Conservation (phyloP, 2,888 invertebrate species). For the Junonia oenone region DNA sequence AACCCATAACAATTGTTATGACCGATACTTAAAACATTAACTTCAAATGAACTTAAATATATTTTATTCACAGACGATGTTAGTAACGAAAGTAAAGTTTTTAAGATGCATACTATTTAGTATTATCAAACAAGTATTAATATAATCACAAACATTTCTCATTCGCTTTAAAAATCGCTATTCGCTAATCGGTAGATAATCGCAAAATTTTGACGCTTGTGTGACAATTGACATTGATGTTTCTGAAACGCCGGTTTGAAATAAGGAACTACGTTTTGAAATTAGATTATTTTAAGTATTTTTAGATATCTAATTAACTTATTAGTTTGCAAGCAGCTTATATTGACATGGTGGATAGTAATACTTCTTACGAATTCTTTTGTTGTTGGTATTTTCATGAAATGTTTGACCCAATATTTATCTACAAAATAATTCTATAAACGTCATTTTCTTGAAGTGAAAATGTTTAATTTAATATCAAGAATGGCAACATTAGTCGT, state of each 20-base stretch:
- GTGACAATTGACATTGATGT: not conserved
- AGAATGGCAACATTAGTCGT: conserved; percentile 51
- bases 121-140: not conserved
- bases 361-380: too few relatives aligned
- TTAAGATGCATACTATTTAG: not conserved
- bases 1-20: conserved; percentile 44
- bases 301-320: too few relatives aligned
- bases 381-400: too few relatives aligned
- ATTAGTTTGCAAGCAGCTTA: too few relatives aligned
- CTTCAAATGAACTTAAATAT: not conserved
- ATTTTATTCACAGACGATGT: not conserved
- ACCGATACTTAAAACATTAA: not conserved
- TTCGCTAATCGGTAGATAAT: too few relatives aligned
- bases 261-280: not conserved
- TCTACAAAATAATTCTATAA: not conserved
- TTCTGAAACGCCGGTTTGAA: not conserved
- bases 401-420: too few relatives aligned
- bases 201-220: not conserved
- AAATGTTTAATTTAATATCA: conserved; percentile 28
- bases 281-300: not conserved
- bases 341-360: too few relatives aligned
- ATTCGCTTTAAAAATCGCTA: too few relatives aligned
- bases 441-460: not conserved
- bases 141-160: not conserved
- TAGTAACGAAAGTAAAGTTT: not conserved